These are phyloP conservation scores for Drosophila athabasca DNA, from an alignment of 1,140 invertebrate species.

Conservation along the genomic window DNA sequence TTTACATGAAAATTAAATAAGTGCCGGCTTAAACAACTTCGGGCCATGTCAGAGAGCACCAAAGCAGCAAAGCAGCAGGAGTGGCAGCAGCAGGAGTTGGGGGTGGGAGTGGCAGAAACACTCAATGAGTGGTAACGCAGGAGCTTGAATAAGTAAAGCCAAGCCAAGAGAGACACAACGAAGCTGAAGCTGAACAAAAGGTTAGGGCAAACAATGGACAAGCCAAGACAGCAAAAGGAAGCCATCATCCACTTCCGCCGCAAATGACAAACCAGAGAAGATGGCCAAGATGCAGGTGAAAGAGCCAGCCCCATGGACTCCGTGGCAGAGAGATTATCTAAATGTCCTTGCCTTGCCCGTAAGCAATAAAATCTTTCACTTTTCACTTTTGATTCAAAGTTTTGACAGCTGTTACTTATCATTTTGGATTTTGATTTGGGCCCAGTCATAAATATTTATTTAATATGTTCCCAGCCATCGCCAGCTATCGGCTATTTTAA, in stretches of 20 bases:
- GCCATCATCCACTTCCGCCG: slow-evolving; percentile 48
- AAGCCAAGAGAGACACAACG: slow-evolving; percentile 2
- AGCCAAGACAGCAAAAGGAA: slow-evolving; percentile 25
- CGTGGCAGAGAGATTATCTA: slow-evolving; percentile 10
- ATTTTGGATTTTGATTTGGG: slow-evolving; percentile 59
- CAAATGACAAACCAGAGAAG: slow-evolving; percentile 32
- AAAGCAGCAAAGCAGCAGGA: neutral
- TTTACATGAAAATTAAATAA: slow-evolving; percentile 82
- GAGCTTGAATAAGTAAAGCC: slow-evolving; percentile 31
- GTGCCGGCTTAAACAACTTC: slow-evolving; percentile 73
- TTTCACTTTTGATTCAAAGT: slow-evolving; percentile 20
- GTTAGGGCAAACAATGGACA: slow-evolving; percentile 34
- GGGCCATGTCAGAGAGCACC: slow-evolving; percentile 25
- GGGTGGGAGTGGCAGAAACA: too few relatives aligned
- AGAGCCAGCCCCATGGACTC: slow-evolving; percentile 1
- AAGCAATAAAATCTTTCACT: slow-evolving; percentile 27
- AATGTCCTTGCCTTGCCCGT: neutral
- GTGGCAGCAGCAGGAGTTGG: neutral
- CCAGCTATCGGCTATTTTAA: slow-evolving; percentile 21
- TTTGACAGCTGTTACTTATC: slow-evolving; percentile 63
- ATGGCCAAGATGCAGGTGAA: slow-evolving; percentile 21
- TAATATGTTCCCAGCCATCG: slow-evolving; percentile 52
- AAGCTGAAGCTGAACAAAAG: slow-evolving; percentile 35
- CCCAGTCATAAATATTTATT: slow-evolving; percentile 69
- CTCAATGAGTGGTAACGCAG: too few relatives aligned